A percentile compares a stretch with the other conserved stretches of the same genome.
These are phyloP conservation scores for Calliphora vomitoria DNA, from an alignment of 2,888 invertebrate species.

Conservation along the genomic window DNA sequence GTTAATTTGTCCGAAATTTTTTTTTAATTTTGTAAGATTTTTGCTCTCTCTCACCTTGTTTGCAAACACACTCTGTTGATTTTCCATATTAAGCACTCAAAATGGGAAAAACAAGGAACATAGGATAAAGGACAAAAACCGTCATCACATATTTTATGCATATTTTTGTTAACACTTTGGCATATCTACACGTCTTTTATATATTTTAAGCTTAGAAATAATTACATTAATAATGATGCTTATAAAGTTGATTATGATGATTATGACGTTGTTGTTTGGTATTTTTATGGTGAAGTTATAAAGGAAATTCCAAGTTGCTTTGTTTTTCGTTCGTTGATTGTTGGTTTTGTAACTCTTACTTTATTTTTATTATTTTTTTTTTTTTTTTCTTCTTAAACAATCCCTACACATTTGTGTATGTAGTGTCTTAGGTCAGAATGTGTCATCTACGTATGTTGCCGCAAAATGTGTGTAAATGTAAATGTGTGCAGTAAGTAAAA, in stretches of 20 bases:
- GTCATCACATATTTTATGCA: constrained; percentile 69
- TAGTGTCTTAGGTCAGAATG: constrained; percentile 67
- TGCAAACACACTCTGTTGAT: background rate
- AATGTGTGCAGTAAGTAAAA: constrained; percentile 46
- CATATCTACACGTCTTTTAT: constrained; percentile 68
- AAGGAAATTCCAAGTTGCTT: constrained; percentile 20
- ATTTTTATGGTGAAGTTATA: constrained; percentile 27
- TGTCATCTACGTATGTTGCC: constrained; percentile 44
- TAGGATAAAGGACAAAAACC: constrained; percentile 12
- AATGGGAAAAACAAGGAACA: background rate
- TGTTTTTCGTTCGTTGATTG: background rate
- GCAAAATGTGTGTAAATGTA: constrained; percentile 16
- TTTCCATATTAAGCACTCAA: constrained; percentile 17
- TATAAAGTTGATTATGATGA: constrained; percentile 65
- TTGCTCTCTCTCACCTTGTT: constrained; percentile 29
- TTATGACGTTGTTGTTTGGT: constrained; percentile 41
- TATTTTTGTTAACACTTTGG: constrained; percentile 73
- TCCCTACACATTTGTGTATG: constrained; percentile 22
- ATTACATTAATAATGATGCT: constrained; percentile 72
- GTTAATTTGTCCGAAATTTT: constrained; percentile 56
- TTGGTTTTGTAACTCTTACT: constrained; percentile 12
- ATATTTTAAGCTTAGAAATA: constrained; percentile 67
- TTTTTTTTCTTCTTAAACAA: background rate
- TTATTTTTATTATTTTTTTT: background rate
- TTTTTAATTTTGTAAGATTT: background rate